Conservation (phyloP, 2,113 vertebrate genomes). For the Lophochroa leadbeateri region DNA sequence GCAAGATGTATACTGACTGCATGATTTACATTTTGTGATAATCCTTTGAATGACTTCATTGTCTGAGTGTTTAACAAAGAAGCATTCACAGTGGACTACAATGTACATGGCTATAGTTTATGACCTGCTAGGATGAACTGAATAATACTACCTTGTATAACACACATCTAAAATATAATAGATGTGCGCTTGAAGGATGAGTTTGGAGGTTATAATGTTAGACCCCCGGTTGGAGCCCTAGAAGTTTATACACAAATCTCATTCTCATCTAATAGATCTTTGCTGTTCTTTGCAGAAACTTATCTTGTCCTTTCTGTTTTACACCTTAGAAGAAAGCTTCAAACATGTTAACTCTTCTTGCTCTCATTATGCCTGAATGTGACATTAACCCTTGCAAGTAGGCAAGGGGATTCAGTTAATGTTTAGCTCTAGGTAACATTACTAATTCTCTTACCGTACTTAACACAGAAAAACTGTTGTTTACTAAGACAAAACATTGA, state of each 20-base stretch:
- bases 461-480: neutral
- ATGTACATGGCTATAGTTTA: neutral
- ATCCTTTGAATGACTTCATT: neutral
- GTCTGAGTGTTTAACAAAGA: neutral
- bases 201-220: neutral
- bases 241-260: neutral
- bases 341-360: neutral
- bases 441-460: neutral
- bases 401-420: neutral
- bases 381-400: neutral
- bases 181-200: neutral
- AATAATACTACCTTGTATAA: neutral
- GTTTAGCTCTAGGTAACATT: neutral
- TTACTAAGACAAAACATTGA: neutral
- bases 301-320: neutral
- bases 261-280: neutral
- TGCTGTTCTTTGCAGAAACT: neutral
- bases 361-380: neutral
- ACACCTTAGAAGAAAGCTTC: neutral
- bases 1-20: neutral
- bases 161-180: neutral
- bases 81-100: neutral
- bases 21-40: neutral
- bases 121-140: neutral
- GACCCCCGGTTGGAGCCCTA: neutral